Evolutionary conservation across 2,888 invertebrate species (phyloP), one percentile per base, ranked within the genome.

Genomic region (Sphaeridia pumilis): DNA sequence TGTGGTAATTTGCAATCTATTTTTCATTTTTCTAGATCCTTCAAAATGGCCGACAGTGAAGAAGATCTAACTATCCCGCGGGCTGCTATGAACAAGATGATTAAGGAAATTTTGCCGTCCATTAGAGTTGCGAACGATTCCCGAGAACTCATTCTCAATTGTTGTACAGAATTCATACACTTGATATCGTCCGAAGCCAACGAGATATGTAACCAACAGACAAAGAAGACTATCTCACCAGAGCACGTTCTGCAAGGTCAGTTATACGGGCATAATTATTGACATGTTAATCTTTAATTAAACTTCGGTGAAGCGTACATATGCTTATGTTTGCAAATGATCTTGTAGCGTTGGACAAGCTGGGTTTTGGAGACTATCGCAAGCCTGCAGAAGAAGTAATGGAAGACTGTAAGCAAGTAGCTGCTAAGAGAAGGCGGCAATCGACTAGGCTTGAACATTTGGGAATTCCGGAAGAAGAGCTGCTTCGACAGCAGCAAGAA

Each of bases 1-100:
- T n/a, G n/a, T n/a, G n/a, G n/a, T n/a, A n/a, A n/a, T n/a, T n/a
- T n/a, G n/a, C n/a, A n/a, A n/a, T n/a, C n/a, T n/a, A n/a, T n/a
- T n/a, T n/a, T n/a, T n/a, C n/a, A n/a, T n/a, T n/a, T n/a, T n/a
- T n/a, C n/a, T n/a, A n/a, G n/a, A n/a, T n/a, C n/a, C n/a, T n/a
- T 21, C 7, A 49, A 34, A 21, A 68, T 68, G 68, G 70, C 74
- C 12, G 89, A 89, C 70, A 60, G 58, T 45, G 65, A 67, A 26
- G 97, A 97, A 70, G 92, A 93, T 70, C 75, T 97, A 53, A 94
- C 93, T 49, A 76, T 98, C 64, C 98, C 98, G 0, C 78, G 98
- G 67, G 97, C 98, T 2, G 94, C 97, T 58, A 88, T 99, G 66
- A 98, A 98, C 70, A 97, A 97, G 79, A 94, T 99, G 82, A 97